Evolutionary conservation across 2,797 vertebrate species (phyloP).

Genomic region (Crypturellus tataupa): DNA sequence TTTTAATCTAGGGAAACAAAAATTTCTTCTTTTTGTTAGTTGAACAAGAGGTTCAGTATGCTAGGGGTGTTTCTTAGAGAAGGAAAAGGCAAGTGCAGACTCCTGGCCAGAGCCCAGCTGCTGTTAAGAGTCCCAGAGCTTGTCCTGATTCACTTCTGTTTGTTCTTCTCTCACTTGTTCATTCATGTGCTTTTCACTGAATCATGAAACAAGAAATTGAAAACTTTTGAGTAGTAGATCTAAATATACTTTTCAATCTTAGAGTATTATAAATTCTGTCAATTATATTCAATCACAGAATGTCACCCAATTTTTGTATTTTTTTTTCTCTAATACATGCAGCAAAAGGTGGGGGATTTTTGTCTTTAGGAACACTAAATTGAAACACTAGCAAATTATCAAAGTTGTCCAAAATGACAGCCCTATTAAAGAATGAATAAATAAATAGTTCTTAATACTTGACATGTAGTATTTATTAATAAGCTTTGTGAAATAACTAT

Average conservation of each 20-base stretch:
- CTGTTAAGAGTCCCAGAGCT: conserved; percentile 59
- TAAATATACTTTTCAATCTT: neutral
- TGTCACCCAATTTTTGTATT: neutral
- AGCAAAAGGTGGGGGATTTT: neutral
- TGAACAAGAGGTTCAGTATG: conserved; percentile 77
- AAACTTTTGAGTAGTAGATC: conserved; percentile 47
- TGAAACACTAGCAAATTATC: neutral
- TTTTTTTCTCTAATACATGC: neutral
- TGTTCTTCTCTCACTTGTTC: conserved; percentile 60
- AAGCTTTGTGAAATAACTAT: neutral
- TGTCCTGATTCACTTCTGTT: conserved; percentile 65
- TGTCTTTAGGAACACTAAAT: neutral
- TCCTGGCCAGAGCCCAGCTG: conserved; percentile 62
- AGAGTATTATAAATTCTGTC: neutral
- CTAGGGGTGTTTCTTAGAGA: conserved; percentile 53
- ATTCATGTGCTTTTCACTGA: conserved; percentile 66
- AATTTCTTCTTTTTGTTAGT: conserved; percentile 72
- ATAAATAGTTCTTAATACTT: neutral
- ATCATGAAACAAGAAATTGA: conserved; percentile 58
- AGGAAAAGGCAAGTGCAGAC: conserved; percentile 56
- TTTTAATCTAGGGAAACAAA: conserved; percentile 65
- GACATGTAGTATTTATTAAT: neutral
- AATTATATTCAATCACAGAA: too few relatives aligned
- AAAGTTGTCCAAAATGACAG: neutral
- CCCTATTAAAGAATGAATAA: neutral